Evolutionary conservation across 2,113 vertebrate genomes (phyloP).

Genomic region (Phoxinus phoxinus): DNA sequence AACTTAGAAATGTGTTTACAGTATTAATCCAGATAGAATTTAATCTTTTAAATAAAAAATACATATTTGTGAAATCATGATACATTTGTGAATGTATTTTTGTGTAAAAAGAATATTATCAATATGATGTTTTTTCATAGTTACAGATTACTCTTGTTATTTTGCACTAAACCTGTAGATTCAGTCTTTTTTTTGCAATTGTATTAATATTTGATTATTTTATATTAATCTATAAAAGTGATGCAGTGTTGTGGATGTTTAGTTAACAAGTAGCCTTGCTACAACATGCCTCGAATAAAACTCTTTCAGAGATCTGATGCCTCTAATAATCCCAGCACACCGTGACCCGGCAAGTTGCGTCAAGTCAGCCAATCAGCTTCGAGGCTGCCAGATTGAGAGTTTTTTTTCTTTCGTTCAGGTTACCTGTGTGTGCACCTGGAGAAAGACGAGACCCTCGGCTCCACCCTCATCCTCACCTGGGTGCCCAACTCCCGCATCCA

Average conservation of each 20-base stretch:
- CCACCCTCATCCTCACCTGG: conserved; percentile 94
- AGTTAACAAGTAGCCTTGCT: background rate
- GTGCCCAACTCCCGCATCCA: conserved; percentile 96
- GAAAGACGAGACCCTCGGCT: conserved; percentile 91
- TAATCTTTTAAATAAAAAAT: too few relatives aligned
- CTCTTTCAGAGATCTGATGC: background rate
- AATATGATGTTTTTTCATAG: background rate
- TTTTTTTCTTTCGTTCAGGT: conserved; percentile 73
- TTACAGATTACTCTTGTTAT: background rate
- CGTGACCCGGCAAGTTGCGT: background rate
- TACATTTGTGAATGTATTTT: background rate
- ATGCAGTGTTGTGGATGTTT: background rate
- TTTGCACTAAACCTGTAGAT: background rate
- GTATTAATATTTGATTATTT: background rate
- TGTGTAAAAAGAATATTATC: background rate
- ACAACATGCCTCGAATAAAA: background rate
- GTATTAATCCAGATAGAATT: background rate
- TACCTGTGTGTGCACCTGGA: conserved; percentile 95
- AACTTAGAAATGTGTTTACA: background rate
- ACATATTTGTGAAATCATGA: too few relatives aligned
- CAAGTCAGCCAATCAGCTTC: background rate
- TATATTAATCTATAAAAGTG: background rate
- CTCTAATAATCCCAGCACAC: background rate
- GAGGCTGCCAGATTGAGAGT: background rate
- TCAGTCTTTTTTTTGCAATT: background rate